Evolutionary conservation across 2,113 vertebrate species (phyloP).

Genomic region (Chionodraco myersi): DNA sequence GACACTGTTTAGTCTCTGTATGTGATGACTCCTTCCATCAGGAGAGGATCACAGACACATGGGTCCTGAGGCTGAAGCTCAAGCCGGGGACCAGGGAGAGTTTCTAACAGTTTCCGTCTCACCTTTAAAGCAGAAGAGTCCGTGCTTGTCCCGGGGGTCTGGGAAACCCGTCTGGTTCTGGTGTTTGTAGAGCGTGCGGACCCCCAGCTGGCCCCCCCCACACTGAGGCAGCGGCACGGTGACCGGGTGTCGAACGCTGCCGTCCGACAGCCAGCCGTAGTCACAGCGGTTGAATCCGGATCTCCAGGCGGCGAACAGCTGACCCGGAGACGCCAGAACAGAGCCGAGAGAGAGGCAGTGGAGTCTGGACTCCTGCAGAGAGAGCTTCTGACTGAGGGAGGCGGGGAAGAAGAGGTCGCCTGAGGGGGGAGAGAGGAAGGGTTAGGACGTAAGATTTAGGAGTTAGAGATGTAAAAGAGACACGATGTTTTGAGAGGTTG

Average conservation of each 20-base stretch:
- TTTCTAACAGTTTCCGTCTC: no score
- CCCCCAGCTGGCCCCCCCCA: conserved; percentile 92
- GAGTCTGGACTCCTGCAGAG: conserved; percentile 84
- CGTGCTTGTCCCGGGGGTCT: conserved; percentile 83
- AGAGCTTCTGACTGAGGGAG: conserved; percentile 79
- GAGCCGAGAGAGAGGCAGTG: conserved; percentile 80
- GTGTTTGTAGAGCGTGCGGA: conserved; percentile 92
- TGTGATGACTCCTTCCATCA: no score
- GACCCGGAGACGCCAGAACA: conserved; percentile 88
- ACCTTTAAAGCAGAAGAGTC: conserved; percentile 94
- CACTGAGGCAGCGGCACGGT: conserved; percentile 91
- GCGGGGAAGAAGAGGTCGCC: conserved; percentile 90
- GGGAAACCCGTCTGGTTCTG: conserved; percentile 93
- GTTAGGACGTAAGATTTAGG: not conserved
- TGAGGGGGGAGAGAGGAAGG: conserved; percentile 54
- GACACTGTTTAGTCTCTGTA: no score
- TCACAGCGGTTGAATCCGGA: conserved; percentile 91
- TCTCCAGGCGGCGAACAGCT: conserved; percentile 93
- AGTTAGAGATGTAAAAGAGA: no score
- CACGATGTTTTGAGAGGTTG: no score
- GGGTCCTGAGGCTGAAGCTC: no score
- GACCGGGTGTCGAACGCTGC: conserved; percentile 94
- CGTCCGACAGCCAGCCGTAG: conserved; percentile 92
- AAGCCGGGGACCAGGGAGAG: no score
- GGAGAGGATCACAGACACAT: no score